Conservation (phyloP, 1,140 invertebrate species). For the Solen grandis region DNA sequence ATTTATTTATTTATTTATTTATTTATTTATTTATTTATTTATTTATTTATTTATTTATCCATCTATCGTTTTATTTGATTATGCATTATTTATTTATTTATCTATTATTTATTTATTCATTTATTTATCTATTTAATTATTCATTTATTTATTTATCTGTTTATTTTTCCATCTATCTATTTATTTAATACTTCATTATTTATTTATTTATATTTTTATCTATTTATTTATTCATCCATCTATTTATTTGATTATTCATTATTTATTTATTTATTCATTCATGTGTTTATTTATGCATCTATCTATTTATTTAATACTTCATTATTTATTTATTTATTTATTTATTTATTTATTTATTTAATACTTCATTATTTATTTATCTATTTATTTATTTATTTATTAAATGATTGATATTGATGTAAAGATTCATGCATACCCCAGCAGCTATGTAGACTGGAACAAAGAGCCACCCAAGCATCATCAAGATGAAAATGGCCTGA, state of each 20-base stretch:
- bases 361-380: not conserved
- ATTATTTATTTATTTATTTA: not conserved
- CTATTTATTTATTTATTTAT: too few relatives aligned
- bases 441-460: constrained; percentile 63
- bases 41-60: not conserved
- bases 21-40: not conserved
- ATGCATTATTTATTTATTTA: not conserved
- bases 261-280: not conserved
- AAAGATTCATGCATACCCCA: constrained; percentile 64
- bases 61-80: not conserved
- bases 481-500: constrained; percentile 76
- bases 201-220: not conserved
- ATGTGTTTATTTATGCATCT: not conserved
- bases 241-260: not conserved
- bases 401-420: too few relatives aligned
- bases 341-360: not conserved
- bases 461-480: constrained; percentile 62
- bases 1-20: not conserved
- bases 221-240: not conserved
- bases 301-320: not conserved
- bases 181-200: not conserved
- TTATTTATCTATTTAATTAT: not conserved
- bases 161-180: not conserved
- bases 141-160: not conserved
- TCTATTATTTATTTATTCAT: not conserved